Conservation (phyloP, 2,797 vertebrate species). For the Garrulus glandarius region DNA sequence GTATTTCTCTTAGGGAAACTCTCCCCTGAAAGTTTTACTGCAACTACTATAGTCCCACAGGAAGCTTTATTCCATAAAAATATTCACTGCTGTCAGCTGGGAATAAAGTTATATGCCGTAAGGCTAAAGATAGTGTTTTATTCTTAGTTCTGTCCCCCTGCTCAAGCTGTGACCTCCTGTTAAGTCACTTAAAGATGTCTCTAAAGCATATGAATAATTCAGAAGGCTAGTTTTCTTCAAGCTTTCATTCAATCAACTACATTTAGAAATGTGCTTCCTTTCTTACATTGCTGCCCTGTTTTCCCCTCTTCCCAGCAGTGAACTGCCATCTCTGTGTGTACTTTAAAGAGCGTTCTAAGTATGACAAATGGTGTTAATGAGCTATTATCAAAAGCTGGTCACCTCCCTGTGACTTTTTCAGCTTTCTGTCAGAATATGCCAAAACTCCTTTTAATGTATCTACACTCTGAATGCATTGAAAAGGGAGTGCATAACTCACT, state of each 20-base stretch:
- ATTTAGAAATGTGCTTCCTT: not conserved
- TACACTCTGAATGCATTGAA: not conserved
- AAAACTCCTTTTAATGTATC: not conserved
- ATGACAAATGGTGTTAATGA: conserved; percentile 12
- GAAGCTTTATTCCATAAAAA: conserved; percentile 8
- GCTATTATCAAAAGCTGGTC: conserved; percentile 12
- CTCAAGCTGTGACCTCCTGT: not conserved
- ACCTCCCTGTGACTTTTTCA: not conserved
- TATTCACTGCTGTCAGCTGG: not conserved
- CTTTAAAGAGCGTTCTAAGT: not conserved
- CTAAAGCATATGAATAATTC: conserved; percentile 17
- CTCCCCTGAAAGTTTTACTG: not conserved
- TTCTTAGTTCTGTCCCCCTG: not conserved
- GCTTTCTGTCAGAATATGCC: not conserved
- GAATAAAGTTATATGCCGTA: not conserved
- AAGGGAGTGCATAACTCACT: conserved; percentile 27
- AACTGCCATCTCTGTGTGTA: not conserved
- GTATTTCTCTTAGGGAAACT: not conserved
- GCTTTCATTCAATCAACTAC: not conserved
- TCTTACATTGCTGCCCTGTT: not conserved
- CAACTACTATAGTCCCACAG: not conserved
- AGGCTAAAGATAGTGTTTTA: not conserved
- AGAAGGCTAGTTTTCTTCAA: not conserved
- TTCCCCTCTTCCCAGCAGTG: not conserved
- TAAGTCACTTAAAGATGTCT: not conserved